These are phyloP conservation scores for Rhabdophis nuchalis DNA, from an alignment of 2,797 vertebrate genomes.

Conservation along the genomic window DNA sequence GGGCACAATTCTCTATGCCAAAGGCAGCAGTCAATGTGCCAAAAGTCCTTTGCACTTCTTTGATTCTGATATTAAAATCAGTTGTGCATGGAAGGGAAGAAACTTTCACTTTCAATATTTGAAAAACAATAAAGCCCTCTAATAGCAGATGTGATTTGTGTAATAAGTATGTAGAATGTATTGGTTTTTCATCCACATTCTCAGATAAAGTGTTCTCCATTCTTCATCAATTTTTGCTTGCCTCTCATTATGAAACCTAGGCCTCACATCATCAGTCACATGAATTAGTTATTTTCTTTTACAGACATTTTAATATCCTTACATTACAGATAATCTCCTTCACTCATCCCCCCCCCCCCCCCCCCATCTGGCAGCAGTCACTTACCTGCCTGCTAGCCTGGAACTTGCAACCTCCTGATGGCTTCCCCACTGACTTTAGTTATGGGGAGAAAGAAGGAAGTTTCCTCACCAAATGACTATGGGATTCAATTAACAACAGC, in stretches of 20 bases:
- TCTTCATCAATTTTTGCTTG: background rate
- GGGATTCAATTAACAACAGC: background rate
- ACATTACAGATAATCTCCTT: background rate
- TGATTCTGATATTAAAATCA: background rate
- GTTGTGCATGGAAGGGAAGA: background rate
- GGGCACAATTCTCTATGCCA: background rate
- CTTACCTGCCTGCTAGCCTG: background rate
- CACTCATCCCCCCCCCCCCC: background rate
- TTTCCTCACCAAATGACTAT: background rate
- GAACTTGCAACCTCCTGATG: background rate
- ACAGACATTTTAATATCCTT: background rate
- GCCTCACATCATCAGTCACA: background rate
- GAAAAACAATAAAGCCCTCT: background rate
- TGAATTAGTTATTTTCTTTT: background rate
- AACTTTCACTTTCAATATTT: background rate
- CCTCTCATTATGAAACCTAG: background rate
- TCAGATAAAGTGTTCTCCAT: background rate
- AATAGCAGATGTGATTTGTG: background rate
- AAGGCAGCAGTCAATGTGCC: rapidly evolving
- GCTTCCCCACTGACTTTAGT: background rate
- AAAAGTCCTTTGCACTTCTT: background rate
- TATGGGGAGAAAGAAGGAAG: background rate
- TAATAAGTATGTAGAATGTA: background rate
- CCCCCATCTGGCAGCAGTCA: background rate
- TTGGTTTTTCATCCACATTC: background rate